Evolutionary conservation across 2,797 vertebrate species (phyloP).

Genomic region (Poeciliopsis turneri): DNA sequence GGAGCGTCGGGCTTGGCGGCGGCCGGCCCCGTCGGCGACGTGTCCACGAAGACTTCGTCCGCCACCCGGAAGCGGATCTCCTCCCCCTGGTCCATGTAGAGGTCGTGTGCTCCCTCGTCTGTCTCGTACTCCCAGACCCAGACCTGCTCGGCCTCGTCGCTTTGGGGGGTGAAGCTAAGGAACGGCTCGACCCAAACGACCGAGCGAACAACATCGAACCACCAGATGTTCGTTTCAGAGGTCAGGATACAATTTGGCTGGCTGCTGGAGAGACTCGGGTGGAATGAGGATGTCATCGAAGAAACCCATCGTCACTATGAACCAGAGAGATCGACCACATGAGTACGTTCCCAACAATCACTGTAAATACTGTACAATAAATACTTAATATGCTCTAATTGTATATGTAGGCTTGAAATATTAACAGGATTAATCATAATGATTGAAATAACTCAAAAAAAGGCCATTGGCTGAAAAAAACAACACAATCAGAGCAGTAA

Average conservation of each 20-base stretch:
- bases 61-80: slow-evolving; percentile 94
- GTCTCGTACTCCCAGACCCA: slow-evolving; percentile 99
- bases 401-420: no score
- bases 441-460: no score
- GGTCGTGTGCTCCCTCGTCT: slow-evolving; percentile 95
- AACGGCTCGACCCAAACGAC: slow-evolving; percentile 2
- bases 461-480: no score
- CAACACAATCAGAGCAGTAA: no score
- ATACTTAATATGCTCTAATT: not conserved
- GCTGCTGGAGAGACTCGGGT: slow-evolving; percentile 95
- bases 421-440: no score
- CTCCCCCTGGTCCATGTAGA: slow-evolving; percentile 98
- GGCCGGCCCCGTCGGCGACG: slow-evolving; percentile 92
- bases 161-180: slow-evolving; percentile 73
- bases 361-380: not conserved
- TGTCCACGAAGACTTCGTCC: slow-evolving; percentile 94
- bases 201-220: not conserved
- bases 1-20: slow-evolving; percentile 68
- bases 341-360: not conserved
- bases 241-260: slow-evolving; percentile 96
- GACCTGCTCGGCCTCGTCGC: slow-evolving; percentile 95
- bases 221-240: not conserved
- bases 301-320: slow-evolving; percentile 93
- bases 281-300: slow-evolving; percentile 97
- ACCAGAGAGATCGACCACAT: slow-evolving; percentile 33